Percentiles rank a stretch among this genome's conserved stretches.
These are phyloP conservation scores for Picathartes gymnocephalus DNA, from an alignment of 2,113 vertebrate species.

Conservation along the genomic window DNA sequence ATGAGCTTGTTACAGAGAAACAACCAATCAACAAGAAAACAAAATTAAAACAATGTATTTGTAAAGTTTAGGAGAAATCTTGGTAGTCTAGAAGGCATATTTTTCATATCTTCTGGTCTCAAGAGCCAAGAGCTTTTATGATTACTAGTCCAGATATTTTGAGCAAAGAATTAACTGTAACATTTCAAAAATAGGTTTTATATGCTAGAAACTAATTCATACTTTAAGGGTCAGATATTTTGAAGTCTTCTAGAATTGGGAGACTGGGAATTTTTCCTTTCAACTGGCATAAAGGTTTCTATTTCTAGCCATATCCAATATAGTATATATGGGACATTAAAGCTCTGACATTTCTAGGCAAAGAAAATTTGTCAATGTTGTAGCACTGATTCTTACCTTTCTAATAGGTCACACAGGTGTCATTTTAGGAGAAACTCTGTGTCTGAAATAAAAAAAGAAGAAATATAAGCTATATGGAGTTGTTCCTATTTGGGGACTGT, in stretches of 20 bases:
- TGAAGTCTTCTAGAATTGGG: background rate
- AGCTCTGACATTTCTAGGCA: slow-evolving; percentile 22
- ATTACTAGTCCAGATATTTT: background rate
- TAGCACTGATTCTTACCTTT: slow-evolving; percentile 7
- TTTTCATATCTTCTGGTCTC: background rate
- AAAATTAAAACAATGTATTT: background rate
- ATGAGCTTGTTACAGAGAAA: background rate
- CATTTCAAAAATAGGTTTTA: slow-evolving; percentile 13
- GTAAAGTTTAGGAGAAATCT: background rate
- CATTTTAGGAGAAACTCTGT: slow-evolving; percentile 7
- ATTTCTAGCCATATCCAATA: background rate
- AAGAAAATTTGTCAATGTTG: slow-evolving; percentile 28
- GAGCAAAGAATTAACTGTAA: background rate
- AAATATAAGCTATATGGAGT: background rate
- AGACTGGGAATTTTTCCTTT: background rate
- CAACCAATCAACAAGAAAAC: rapidly evolving
- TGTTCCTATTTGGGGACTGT: background rate
- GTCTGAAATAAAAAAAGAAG: slow-evolving; percentile 17
- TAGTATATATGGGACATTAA: background rate
- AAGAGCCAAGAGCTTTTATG: background rate
- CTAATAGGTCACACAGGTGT: background rate
- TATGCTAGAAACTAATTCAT: slow-evolving; percentile 6
- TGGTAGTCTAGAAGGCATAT: background rate
- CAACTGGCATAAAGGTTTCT: background rate
- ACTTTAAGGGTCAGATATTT: background rate